A percentile compares a stretch with the other conserved stretches of the same genome.
These are phyloP conservation scores for Turdus rufiventris DNA, from an alignment of 2,113 vertebrate genomes.

Conservation along the genomic window DNA sequence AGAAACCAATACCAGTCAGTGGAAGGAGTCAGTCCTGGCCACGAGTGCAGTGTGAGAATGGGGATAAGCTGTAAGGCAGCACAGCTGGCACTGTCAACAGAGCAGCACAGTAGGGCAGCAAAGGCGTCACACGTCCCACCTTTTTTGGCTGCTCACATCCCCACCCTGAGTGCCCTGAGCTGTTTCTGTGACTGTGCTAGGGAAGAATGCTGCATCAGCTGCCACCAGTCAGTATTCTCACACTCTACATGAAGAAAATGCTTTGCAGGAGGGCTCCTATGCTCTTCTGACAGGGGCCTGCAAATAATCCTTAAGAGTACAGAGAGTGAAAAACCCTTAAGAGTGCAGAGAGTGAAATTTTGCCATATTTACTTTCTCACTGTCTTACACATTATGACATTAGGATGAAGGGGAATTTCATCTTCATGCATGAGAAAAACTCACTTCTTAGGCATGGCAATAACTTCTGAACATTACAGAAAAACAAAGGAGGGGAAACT, in stretches of 20 bases:
- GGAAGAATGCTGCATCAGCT: not conserved
- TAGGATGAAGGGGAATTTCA: not conserved
- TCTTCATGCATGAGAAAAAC: not conserved
- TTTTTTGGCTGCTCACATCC: not conserved
- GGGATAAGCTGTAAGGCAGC: not conserved
- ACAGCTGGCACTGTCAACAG: not conserved
- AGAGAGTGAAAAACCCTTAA: not conserved
- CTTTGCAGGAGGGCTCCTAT: not conserved
- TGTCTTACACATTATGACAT: not conserved
- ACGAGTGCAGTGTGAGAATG: not conserved
- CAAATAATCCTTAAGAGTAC: not conserved
- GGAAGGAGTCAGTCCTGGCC: not conserved
- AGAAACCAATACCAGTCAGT: not conserved
- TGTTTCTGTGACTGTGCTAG: not conserved
- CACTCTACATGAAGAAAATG: not conserved
- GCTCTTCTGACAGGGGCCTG: not conserved
- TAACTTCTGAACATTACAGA: not conserved
- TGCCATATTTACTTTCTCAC: not conserved
- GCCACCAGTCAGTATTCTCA: not conserved
- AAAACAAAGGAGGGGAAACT: not conserved
- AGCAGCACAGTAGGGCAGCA: accelerated
- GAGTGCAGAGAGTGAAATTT: not conserved
- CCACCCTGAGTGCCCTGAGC: not conserved
- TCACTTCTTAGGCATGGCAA: not conserved
- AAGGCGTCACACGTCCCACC: not conserved